Conservation (phyloP, 2,113 vertebrate species). For the Myotis brandtii region DNA sequence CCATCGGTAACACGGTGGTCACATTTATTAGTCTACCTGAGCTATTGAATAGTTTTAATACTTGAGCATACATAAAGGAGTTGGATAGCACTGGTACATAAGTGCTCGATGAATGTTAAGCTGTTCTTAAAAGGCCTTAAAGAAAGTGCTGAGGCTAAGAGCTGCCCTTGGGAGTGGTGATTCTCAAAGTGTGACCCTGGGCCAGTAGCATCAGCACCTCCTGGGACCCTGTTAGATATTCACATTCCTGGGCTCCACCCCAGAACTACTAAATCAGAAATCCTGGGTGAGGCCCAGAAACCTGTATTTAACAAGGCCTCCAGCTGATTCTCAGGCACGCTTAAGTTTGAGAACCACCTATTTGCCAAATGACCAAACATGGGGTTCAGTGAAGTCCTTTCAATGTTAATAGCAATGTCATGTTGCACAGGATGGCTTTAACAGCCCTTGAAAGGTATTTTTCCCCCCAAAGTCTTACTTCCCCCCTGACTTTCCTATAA, state of each 20-base stretch:
- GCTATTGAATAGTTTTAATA: neutral
- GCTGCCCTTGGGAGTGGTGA: neutral
- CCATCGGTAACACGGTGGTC: neutral
- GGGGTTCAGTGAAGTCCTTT: neutral
- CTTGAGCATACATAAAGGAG: neutral
- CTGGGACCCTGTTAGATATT: neutral
- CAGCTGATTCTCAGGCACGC: neutral
- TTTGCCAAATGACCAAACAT: neutral
- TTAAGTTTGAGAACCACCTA: neutral
- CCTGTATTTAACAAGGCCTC: neutral
- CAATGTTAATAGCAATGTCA: neutral
- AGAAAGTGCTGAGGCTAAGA: neutral
- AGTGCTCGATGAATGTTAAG: neutral
- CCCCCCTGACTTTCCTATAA: neutral
- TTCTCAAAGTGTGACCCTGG: neutral
- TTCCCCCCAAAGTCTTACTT: neutral
- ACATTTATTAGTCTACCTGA: neutral
- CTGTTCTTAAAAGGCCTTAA: neutral
- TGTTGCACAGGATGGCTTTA: neutral
- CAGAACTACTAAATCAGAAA: neutral
- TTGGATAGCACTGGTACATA: neutral
- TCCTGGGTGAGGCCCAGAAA: neutral
- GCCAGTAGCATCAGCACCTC: neutral
- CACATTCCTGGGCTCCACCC: neutral
- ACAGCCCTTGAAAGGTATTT: neutral